A percentile compares a stretch with the other conserved stretches of the same genome.
phyloP scores from a whole-genome alignment of 1,140 invertebrate species.

The Conus betulinus region DNA sequence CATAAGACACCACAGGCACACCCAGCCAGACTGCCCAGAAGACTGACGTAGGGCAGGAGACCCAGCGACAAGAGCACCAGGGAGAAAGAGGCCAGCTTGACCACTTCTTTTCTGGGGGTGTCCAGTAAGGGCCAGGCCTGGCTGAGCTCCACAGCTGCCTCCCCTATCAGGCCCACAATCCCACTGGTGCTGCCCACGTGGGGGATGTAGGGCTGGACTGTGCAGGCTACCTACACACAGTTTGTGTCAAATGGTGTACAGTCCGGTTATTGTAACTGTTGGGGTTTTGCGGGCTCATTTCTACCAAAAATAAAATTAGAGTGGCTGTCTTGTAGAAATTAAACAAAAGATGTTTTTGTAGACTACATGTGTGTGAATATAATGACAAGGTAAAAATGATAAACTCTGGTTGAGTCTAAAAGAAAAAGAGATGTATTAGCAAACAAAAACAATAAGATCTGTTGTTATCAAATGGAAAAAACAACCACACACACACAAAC shows the following conservation, averaged over 20 bases:
- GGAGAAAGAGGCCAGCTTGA: conserved; percentile 55
- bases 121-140: conserved; percentile 64
- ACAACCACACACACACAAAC: no score
- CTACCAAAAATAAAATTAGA: no score
- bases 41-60: conserved; percentile 62
- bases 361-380: no score
- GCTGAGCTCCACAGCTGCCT: conserved; percentile 63
- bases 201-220: conserved; percentile 50
- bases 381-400: no score
- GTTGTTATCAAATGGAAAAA: no score
- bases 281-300: no score
- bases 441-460: no score
- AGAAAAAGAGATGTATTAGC: no score
- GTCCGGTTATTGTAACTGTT: no score
- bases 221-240: conserved; percentile 19
- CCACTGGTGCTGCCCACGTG: conserved; percentile 64
- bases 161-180: conserved; percentile 60
- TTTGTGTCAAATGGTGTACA: neutral
- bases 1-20: conserved; percentile 56
- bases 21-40: conserved; percentile 57
- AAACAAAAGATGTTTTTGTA: no score
- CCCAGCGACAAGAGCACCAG: conserved; percentile 55
- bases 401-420: no score
- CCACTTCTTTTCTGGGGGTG: conserved; percentile 52
- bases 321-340: no score